Base-by-base conservation (phyloP, 2,888 invertebrate genomes). In the Tryphoninae sp. region DNA sequence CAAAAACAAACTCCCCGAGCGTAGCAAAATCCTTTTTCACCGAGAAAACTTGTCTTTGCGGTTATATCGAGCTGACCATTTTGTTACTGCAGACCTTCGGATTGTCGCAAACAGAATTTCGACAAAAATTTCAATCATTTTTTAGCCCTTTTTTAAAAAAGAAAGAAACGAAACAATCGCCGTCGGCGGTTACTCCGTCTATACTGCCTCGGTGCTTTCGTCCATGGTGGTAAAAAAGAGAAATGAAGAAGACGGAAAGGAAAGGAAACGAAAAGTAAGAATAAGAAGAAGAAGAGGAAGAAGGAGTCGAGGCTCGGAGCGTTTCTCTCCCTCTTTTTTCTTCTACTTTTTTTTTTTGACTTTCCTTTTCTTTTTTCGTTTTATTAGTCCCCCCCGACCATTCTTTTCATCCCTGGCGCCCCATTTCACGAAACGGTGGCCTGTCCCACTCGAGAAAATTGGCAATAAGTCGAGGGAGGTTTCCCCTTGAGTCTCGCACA, bases 371-470 rank as follows among this genome's bases (percentile, higher is more conserved):
- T 22, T 22, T 40, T 51, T 53, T 33, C 71, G 64, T 62, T 64
- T 65, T 64, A 58, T 65, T 65, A 49, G 45, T 33, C 69, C 16
- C 45, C 19, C 61, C 61, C 6, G n/a, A 26, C 55, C 26, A 45
- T 62, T 59, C 59, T 72, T 49, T 64, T 58, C 69, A 23, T 76
- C 53, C 23, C 53, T 55, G 33, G 40, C 23, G 33, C 26, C 19
- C 68, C 59, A 13, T 42, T 77, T 64, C 68, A 42, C 11, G 77
- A 68, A 73, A 77, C 72, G 80, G 68, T 58, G 16, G 64, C 42
- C 75, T 78, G 78, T 81, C 81, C 81, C 81, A 67, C 68, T 80
- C 26, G 79, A 79, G 76, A 83, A 81, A 83, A 83, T 83, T 83
- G 81, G 76, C 83, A 81, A 83, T 83, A 81, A 83, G 74, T 83